These are phyloP conservation scores for Argyresthia goedartella DNA, from an alignment of 2,888 invertebrate species.

Conservation along the genomic window DNA sequence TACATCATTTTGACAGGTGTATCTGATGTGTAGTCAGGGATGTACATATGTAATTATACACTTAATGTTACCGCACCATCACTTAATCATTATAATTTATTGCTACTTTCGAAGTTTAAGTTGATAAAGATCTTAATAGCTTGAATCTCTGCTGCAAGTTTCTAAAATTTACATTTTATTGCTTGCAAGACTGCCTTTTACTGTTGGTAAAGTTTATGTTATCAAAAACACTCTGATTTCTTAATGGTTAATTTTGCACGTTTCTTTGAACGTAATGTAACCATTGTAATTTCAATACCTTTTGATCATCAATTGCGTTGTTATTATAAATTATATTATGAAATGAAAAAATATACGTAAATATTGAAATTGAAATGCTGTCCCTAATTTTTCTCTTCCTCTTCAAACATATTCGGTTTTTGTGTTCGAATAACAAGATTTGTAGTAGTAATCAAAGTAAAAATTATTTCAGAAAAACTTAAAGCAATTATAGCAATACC, in stretches of 20 bases:
- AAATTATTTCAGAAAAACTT: too few relatives aligned
- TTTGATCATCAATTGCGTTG: slow-evolving; percentile 43
- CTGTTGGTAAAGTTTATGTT: slow-evolving; percentile 19
- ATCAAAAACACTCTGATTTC: slow-evolving; percentile 7
- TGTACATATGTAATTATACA: not conserved
- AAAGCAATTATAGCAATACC: not conserved
- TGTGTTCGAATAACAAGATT: too few relatives aligned
- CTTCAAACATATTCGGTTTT: too few relatives aligned
- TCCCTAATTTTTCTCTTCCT: too few relatives aligned
- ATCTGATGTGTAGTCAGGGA: not conserved
- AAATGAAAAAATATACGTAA: slow-evolving; percentile 67
- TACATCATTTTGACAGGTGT: slow-evolving; percentile 26
- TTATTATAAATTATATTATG: slow-evolving; percentile 43
- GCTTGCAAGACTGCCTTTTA: slow-evolving; percentile 39
- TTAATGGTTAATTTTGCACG: slow-evolving; percentile 17
- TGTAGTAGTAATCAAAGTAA: too few relatives aligned
- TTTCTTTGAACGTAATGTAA: slow-evolving; percentile 22
- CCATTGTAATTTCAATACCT: slow-evolving; percentile 40
- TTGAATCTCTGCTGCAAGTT: slow-evolving; percentile 34
- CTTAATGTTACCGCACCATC: slow-evolving; percentile 32
- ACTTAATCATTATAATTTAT: slow-evolving; percentile 23
- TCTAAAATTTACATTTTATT: slow-evolving; percentile 34
- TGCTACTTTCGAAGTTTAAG: slow-evolving; percentile 30
- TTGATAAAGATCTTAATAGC: slow-evolving; percentile 30
- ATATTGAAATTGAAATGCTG: slow-evolving; percentile 31